Percentiles rank a stretch among this genome's conserved stretches.
These are phyloP conservation scores for Oryzias javanicus DNA, from an alignment of 2,113 vertebrate genomes.

Conservation along the genomic window DNA sequence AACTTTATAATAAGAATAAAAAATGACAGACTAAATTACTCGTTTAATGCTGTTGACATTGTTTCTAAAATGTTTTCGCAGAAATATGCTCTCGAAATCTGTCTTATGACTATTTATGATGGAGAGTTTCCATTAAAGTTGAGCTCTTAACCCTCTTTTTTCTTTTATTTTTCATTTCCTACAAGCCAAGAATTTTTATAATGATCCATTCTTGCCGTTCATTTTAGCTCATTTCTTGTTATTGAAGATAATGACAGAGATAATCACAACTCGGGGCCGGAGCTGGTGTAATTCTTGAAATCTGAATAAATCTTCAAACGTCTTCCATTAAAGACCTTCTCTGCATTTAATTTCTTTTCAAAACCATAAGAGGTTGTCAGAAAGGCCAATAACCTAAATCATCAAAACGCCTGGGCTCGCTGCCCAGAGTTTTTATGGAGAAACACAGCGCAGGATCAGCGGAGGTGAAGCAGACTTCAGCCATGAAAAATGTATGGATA, in stretches of 20 bases:
- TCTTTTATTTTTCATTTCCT: background rate
- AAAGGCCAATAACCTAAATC: constrained; percentile 21
- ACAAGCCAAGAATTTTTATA: background rate
- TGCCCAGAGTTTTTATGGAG: constrained; percentile 23
- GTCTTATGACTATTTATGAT: background rate
- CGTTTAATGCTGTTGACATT: no score
- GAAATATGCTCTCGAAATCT: no score
- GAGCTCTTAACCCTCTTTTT: background rate
- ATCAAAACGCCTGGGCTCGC: constrained; percentile 15
- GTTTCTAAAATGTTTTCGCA: no score
- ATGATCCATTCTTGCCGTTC: background rate
- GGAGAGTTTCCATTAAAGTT: background rate
- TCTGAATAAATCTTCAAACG: constrained; percentile 1
- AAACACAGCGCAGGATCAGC: constrained; percentile 1
- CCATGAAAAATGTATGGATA: constrained; percentile 21
- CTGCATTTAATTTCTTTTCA: constrained; percentile 23
- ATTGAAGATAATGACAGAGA: background rate
- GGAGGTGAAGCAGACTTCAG: background rate
- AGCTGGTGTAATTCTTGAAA: constrained; percentile 4
- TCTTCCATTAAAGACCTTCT: constrained; percentile 12
- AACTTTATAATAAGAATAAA: no score
- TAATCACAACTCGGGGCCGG: background rate
- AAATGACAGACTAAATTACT: no score
- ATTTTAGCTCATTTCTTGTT: constrained; percentile 4
- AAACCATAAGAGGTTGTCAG: constrained; percentile 7